Conservation (phyloP, 2,888 invertebrate genomes). For the Macaria liturata region DNA sequence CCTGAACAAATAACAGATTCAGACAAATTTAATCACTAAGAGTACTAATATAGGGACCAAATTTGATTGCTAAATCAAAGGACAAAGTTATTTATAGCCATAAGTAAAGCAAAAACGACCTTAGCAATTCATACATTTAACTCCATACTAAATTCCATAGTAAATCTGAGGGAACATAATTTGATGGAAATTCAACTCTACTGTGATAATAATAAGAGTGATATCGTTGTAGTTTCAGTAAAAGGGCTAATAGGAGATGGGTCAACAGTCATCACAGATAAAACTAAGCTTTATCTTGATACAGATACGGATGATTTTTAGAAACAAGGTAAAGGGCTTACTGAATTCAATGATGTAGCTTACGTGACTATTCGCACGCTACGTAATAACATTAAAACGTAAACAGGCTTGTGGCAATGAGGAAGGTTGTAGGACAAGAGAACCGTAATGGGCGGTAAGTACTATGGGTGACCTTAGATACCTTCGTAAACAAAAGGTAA, state of each 20-base stretch:
- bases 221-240: too few relatives aligned
- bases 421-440: conserved; percentile 11
- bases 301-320: conserved; percentile 19
- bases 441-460: neutral
- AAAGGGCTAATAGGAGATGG: neutral
- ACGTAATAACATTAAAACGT: conserved; percentile 17
- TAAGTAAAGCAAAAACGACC: conserved; percentile 4
- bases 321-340: conserved; percentile 16
- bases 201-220: too few relatives aligned
- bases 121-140: neutral
- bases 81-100: conserved; percentile 10
- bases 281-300: conserved; percentile 12
- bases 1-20: conserved; percentile 6
- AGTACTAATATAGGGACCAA: neutral
- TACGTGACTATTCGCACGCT: conserved; percentile 36
- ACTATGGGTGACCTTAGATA: conserved; percentile 19
- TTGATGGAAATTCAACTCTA: too few relatives aligned
- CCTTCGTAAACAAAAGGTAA: conserved; percentile 11
- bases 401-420: conserved; percentile 30
- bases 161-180: neutral
- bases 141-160: neutral
- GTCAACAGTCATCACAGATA: neutral
- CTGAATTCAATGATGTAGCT: conserved; percentile 21
- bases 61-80: conserved; percentile 9
- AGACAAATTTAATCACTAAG: conserved; percentile 12